Percentiles rank a stretch among this genome's conserved stretches.
phyloP scores from a whole-genome alignment of 2,797 vertebrate species.

The Poecilia picta region DNA sequence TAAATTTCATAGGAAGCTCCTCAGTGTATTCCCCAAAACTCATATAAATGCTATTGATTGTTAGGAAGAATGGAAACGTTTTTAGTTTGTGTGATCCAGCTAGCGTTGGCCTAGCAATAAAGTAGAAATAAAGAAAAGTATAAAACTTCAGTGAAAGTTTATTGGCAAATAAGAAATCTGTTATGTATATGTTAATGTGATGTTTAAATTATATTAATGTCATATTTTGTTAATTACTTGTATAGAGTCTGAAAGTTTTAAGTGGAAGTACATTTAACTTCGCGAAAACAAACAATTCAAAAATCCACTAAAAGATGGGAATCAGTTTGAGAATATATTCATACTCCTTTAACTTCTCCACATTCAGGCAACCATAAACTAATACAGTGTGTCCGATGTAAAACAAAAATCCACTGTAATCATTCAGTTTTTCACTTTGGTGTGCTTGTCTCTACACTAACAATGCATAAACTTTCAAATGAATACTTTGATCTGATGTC shows the following conservation, averaged over 20 bases:
- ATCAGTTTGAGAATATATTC: not conserved
- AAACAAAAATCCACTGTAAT: not conserved
- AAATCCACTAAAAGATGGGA: not conserved
- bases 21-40: not conserved
- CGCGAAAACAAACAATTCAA: not conserved
- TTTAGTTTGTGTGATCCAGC: not conserved
- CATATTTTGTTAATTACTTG: not conserved
- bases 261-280: not conserved
- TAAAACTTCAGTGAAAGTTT: not conserved
- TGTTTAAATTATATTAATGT: not conserved
- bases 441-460: not conserved
- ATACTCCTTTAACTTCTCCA: not conserved
- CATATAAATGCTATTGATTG: not conserved
- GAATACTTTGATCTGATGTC: slow-evolving; percentile 14
- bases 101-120: no score
- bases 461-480: slow-evolving; percentile 15
- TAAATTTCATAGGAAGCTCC: not conserved
- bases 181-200: not conserved
- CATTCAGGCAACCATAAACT: not conserved
- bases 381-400: not conserved
- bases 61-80: not conserved
- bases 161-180: not conserved
- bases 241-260: not conserved
- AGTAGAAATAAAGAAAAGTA: no score
- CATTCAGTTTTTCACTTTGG: not conserved